Evolutionary conservation across 2,113 vertebrate species (phyloP).

Genomic region (Hippopotamus amphibius): DNA sequence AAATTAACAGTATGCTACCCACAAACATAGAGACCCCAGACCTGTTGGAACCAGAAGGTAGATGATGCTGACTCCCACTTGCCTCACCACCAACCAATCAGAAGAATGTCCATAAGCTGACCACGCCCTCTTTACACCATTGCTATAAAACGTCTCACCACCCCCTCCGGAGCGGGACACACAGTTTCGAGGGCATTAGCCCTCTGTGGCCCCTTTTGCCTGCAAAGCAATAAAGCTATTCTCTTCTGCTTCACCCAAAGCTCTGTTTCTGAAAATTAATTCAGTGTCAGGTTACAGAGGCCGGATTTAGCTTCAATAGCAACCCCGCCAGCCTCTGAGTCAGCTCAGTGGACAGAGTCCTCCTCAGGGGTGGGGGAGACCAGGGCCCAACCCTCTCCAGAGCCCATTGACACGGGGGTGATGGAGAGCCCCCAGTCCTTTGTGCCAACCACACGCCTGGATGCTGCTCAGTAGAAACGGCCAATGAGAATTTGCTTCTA

Average conservation of each 20-base stretch:
- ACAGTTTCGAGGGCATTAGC: neutral
- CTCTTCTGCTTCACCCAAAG: neutral
- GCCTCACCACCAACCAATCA: neutral
- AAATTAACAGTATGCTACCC: neutral
- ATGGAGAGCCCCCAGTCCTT: neutral
- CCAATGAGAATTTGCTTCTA: neutral
- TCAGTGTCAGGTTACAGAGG: neutral
- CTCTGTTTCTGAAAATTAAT: neutral
- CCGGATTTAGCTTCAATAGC: neutral
- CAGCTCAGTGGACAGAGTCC: too few relatives aligned
- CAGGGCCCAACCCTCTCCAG: neutral
- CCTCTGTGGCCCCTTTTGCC: neutral
- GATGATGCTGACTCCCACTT: neutral
- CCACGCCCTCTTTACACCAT: neutral
- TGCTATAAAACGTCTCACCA: neutral
- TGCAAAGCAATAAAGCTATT: neutral
- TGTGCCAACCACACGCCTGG: neutral
- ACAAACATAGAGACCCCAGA: neutral
- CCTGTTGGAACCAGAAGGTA: neutral
- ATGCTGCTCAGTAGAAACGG: neutral
- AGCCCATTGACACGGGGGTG: neutral
- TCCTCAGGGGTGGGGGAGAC: neutral
- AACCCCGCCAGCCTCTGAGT: accelerated
- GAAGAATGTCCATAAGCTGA: neutral
- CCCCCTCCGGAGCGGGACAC: neutral